Base-by-base conservation (phyloP, 1,140 invertebrate species). In the Micrasema longulum region DNA sequence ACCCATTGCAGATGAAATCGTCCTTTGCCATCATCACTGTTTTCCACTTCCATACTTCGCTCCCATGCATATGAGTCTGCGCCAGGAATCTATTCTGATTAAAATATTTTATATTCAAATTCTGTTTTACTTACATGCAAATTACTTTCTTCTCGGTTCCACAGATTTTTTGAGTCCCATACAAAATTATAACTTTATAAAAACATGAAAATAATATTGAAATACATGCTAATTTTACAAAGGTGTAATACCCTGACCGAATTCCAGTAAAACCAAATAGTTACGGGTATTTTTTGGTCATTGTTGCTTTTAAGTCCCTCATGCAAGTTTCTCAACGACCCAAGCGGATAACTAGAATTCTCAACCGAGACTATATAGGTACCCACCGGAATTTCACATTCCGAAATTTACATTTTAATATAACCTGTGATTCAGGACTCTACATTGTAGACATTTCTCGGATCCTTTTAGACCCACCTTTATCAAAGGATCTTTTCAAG, bases 391-490 rank as follows among this genome's bases (percentile, higher is more conserved):
- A 55, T 55, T 55, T 55, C 35, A 55, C 26, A 55, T 55, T 55
- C 23, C 14, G 16, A 55, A 26, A 55, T 55, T 36, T 55, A 55
- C 52, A 55, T 55, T 55, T 55, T 55, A 35, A 31, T 55, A 31
- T 55, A 55, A 55, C 52, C 52, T 31, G 22, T 31, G 52, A 55
- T 26, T 55, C 52, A 55, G n/a, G n/a, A 31, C 3, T 55, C 14
- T 4, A 16, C 52, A 55, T 55, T 36, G 52, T 31, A 31, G 52
- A 31, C 22, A 55, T 55, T 55, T 31, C 16, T 47, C 43, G n/a
- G 43, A 7, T 36, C n/a, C 52, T 55, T 55, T 55, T 20, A n/a
- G 26, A 31, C 9, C 14, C 52, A 55, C 26, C 52, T 55, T n/a
- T 26, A 10, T 36, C 52, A 5, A 16, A 36, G 52, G 52, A 9